These are phyloP conservation scores for Chloroclystis v-ata DNA, from an alignment of 2,888 invertebrate genomes.

Conservation along the genomic window DNA sequence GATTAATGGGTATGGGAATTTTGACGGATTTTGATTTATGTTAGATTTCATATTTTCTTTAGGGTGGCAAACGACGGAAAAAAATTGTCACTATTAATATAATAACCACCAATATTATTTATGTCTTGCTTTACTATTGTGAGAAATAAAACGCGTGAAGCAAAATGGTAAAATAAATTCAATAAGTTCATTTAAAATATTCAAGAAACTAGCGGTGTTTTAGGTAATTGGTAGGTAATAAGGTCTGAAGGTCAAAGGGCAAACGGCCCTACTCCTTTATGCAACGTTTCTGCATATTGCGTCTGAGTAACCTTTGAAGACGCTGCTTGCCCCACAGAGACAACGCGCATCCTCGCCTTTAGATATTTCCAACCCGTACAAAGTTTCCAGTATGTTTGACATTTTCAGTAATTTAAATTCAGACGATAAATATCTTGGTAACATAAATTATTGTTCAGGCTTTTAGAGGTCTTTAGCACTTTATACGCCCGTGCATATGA, in stretches of 20 bases:
- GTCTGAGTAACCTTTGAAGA: slow-evolving; percentile 64
- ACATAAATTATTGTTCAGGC: neutral
- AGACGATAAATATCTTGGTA: neutral
- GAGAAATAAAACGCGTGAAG: no score
- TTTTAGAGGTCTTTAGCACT: no score
- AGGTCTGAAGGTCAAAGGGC: slow-evolving; percentile 17
- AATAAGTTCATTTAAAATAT: no score
- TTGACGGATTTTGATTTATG: no score
- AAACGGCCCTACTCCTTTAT: slow-evolving; percentile 36
- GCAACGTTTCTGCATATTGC: slow-evolving; percentile 62
- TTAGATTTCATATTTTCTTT: no score
- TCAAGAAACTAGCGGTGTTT: neutral
- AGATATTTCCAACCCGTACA: neutral
- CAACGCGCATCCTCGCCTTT: slow-evolving; percentile 36
- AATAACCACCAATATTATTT: no score
- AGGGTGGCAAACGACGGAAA: no score
- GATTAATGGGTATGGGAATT: no score
- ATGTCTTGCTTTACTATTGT: no score
- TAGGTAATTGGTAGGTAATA: slow-evolving; percentile 7
- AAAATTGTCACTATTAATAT: no score
- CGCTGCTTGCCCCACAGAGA: slow-evolving; percentile 53
- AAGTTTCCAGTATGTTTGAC: slow-evolving; percentile 1
- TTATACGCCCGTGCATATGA: no score
- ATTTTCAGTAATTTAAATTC: neutral
- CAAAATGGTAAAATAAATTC: no score